Base-by-base conservation (phyloP, 2,113 vertebrate genomes). In the Pardalotus punctatus region DNA sequence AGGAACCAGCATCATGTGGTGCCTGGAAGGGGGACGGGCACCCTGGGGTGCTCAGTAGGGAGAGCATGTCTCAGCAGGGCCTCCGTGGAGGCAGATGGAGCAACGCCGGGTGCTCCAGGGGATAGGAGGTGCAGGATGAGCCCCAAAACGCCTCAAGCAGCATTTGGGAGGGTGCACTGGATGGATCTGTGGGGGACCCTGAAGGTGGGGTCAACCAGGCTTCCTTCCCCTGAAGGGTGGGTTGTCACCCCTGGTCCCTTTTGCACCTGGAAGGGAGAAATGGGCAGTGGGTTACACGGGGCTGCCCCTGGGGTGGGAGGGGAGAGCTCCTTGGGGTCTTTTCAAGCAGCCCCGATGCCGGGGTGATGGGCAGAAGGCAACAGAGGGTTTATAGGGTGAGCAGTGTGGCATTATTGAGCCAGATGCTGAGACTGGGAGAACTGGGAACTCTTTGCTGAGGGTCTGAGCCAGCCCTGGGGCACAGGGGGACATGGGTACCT, bases 131-230 rank as follows among this genome's bases (percentile, higher is more conserved):
- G 93, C 56, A 2, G 79, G 78, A 7, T 3, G 65, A 65, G 47
- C 27, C 74, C 61, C 70, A 4, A 19, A 38, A 7, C 1, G 31
- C 25, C 6, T 10, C 10, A 1, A 70, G 76, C 40, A 12, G 74
- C 3, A 0, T 5, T 0, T 3, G 21, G 10, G 38, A 4, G 47
- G 31, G 9, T 16, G 33, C 33, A 3, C 8, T 8, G 24, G 20
- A 13, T 17, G 53, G 84, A 36, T n/a, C 29, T 21, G 6, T 7
- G 27, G 22, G 19, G 14, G 4, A 3, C 2, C 17, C 20, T 40
- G 29, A 5, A 10, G 18, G 28, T 22, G 53, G 61, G 60, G 10
- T 14, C 60, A 24, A 1, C 19, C 36, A 10, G 24, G 20, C 33
- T 51, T 80, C 50, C 22, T 61, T 83, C 38, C 12, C 35, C 35